Evolutionary conservation across 2,888 invertebrate genomes (phyloP).

Genomic region (Synergus gifuensis): DNA sequence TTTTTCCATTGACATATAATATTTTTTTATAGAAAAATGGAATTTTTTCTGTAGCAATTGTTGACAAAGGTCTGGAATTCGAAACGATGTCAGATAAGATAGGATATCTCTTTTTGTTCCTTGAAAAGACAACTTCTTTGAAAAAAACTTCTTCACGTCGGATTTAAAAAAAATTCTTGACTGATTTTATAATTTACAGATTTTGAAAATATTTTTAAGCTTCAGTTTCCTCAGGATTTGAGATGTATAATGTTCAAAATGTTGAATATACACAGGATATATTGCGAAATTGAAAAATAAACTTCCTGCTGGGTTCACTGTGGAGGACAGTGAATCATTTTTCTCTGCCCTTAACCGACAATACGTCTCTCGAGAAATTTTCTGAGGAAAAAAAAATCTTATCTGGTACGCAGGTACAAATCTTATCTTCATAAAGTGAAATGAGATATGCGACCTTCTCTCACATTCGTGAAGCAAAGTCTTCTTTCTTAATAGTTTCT

Average conservation of each 20-base stretch:
- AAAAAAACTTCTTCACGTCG: too few relatives aligned
- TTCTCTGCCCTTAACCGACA: constrained; percentile 8
- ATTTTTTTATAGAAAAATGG: neutral
- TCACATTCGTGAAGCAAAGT: constrained; percentile 11
- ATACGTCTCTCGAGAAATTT: constrained; percentile 13
- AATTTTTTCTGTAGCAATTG: neutral
- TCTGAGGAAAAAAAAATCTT: constrained; percentile 40
- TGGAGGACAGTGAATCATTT: constrained; percentile 36
- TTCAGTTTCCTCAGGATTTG: neutral
- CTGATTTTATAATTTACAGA: too few relatives aligned
- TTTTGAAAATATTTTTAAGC: neutral
- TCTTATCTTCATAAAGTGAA: constrained; percentile 33
- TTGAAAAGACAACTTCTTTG: neutral
- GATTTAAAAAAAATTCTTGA: neutral
- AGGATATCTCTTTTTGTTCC: neutral
- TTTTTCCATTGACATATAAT: too few relatives aligned
- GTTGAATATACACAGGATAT: neutral
- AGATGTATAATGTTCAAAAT: neutral
- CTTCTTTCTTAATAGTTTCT: constrained; percentile 4
- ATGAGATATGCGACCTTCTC: constrained; percentile 18
- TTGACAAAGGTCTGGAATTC: neutral
- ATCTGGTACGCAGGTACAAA: constrained; percentile 37
- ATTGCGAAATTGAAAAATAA: constrained; percentile 24
- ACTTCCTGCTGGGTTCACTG: constrained; percentile 32
- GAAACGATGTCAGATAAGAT: neutral